A percentile compares a stretch with the other conserved stretches of the same genome.
These are phyloP conservation scores for Coracopsis vasa DNA, from an alignment of 2,113 vertebrate species.

Conservation along the genomic window DNA sequence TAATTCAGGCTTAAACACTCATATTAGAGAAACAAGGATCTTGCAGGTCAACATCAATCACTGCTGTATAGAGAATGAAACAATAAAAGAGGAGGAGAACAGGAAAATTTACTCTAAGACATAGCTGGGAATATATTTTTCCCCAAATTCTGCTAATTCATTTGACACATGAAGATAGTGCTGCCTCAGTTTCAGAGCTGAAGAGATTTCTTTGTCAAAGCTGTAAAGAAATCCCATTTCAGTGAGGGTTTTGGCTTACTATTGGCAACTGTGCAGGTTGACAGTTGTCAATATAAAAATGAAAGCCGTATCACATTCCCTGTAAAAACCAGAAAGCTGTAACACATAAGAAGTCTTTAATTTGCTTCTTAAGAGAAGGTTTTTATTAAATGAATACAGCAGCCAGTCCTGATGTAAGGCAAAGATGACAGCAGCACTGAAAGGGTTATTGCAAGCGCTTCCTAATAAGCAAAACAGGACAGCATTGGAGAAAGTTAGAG, in stretches of 20 bases:
- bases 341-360: background rate
- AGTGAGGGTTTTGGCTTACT: background rate
- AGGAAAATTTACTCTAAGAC: background rate
- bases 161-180: background rate
- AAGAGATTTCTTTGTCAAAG: background rate
- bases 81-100: background rate
- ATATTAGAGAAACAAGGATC: background rate
- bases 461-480: slow-evolving; percentile 13
- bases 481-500: slow-evolving; percentile 36
- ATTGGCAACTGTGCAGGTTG: background rate
- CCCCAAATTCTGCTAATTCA: background rate
- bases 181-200: background rate
- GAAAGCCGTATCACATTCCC: background rate
- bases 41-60: background rate
- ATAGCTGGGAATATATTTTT: background rate
- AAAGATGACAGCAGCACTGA: background rate
- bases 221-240: background rate
- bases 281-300: background rate
- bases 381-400: background rate
- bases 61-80: background rate
- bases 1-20: background rate
- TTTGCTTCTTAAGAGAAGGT: background rate
- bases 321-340: background rate
- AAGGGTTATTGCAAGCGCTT: slow-evolving; percentile 29
- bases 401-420: background rate